phyloP scores from a whole-genome alignment of 2,113 vertebrate genomes.

The Paradisaea rubra region DNA sequence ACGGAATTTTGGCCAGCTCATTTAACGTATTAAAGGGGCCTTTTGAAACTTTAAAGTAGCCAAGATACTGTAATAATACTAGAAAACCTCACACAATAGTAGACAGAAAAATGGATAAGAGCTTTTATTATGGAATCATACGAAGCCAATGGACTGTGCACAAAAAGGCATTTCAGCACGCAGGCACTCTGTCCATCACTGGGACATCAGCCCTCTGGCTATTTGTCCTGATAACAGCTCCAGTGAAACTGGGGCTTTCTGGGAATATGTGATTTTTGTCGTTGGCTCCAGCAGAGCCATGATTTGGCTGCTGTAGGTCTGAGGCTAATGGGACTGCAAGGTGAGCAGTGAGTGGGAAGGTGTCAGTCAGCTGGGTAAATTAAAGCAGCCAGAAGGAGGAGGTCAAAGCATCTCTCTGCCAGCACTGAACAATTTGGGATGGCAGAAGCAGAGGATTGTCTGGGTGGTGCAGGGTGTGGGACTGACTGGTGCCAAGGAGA shows the following conservation, averaged over 20 bases:
- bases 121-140: conserved; percentile 8
- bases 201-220: neutral
- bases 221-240: neutral
- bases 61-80: neutral
- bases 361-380: neutral
- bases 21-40: neutral
- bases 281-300: neutral
- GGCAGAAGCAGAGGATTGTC: neutral
- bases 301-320: neutral
- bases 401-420: neutral
- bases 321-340: neutral
- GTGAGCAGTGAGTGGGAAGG: neutral
- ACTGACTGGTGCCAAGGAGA: neutral
- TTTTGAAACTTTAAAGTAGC: conserved; percentile 16
- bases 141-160: neutral
- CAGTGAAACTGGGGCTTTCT: neutral
- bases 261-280: neutral
- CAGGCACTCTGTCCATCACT: neutral
- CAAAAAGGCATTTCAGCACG: neutral
- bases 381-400: neutral
- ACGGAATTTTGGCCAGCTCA: neutral
- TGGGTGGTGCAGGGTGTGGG: neutral
- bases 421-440: neutral
- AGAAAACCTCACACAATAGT: neutral
- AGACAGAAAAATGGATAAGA: conserved; percentile 2